phyloP scores from a whole-genome alignment of 2,888 invertebrate genomes.

The Drosophila glabriapex region DNA sequence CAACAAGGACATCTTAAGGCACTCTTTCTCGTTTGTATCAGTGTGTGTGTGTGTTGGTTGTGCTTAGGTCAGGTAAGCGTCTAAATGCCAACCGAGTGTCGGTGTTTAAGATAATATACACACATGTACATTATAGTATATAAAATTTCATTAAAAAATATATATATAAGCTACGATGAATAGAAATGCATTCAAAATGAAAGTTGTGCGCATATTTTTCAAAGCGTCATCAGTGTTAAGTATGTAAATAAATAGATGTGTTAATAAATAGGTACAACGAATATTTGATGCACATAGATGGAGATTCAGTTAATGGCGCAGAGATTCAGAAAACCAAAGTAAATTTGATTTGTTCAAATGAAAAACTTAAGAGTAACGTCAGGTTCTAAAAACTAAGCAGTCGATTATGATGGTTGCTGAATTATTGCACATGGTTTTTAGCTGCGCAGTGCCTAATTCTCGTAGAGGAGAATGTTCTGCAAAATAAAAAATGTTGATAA shows the following conservation, averaged over 20 bases:
- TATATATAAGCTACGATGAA: conserved; percentile 17
- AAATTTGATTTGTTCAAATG: conserved; percentile 3
- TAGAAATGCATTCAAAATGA: conserved; percentile 21
- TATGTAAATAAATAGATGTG: conserved; percentile 3
- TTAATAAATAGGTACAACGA: neutral
- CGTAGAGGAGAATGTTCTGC: conserved; percentile 52
- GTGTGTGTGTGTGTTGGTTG: conserved; percentile 20
- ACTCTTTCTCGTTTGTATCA: conserved; percentile 49
- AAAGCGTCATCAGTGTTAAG: conserved; percentile 11
- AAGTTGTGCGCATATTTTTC: conserved; percentile 47
- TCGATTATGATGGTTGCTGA: conserved; percentile 31
- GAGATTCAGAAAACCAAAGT: conserved; percentile 42
- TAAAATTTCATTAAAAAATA: conserved; percentile 14
- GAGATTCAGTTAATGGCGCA: conserved; percentile 18
- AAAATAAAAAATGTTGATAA: neutral
- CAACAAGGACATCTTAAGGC: conserved; percentile 63
- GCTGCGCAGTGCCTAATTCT: conserved; percentile 32
- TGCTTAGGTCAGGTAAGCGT: conserved; percentile 43
- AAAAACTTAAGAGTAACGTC: conserved; percentile 35
- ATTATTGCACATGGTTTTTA: conserved; percentile 2
- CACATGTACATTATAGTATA: conserved; percentile 20
- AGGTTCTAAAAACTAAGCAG: conserved; percentile 49
- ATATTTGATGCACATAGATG: neutral
- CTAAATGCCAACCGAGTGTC: conserved; percentile 58
- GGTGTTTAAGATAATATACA: conserved; percentile 33